Evolutionary conservation across 1,140 invertebrate genomes (phyloP), one percentile per base, ranked within the genome.

Genomic region (Nasonia longicornis): DNA sequence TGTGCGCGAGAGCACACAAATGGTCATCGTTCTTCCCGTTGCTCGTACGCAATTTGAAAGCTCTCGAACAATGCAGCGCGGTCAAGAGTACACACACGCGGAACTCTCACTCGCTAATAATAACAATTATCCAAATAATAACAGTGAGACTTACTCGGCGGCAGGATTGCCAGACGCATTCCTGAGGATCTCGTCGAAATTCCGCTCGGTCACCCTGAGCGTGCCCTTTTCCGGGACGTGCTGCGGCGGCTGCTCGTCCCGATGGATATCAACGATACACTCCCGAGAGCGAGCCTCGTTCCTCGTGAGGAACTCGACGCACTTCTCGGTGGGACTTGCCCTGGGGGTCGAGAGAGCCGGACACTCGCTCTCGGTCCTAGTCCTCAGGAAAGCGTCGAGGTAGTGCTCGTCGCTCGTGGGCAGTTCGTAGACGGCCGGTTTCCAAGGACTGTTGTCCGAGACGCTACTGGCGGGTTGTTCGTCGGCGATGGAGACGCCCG

Each of bases 261-360:
- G 38, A 14, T 81, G 78, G n/a, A 76, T 79, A 29, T 84, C 71
- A 75, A 78, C 52, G 26, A 83, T 70, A 16, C 85, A 86, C 20
- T 76, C 67, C 74, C 69, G 84, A 29, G 82, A 77, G 58, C 82
- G 83, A 4, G 82, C 81, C 14, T 83, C 86, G 64, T 86, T 86
- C 64, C 87, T 86, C 22, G 87, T 89, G 20, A 91, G 79, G 75
- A 87, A 91, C 70, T 90, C 88, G 31, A 91, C 88, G 85, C 90
- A 91, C 85, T 91, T 90, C 83, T 91, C 90, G 70, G 90, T 90
- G 3, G 90, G 89, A 80, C 89, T 90, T 7, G 90, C 85, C 38
- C 88, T 84, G 0, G 87, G 84, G 0, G 87, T 75, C 16, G 88
- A 86, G 10, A 91, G 31, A 3, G 84, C 83, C 67, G 87, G 78